Conservation (phyloP, 2,888 invertebrate genomes). For the Pristionchus fissidentatus region DNA sequence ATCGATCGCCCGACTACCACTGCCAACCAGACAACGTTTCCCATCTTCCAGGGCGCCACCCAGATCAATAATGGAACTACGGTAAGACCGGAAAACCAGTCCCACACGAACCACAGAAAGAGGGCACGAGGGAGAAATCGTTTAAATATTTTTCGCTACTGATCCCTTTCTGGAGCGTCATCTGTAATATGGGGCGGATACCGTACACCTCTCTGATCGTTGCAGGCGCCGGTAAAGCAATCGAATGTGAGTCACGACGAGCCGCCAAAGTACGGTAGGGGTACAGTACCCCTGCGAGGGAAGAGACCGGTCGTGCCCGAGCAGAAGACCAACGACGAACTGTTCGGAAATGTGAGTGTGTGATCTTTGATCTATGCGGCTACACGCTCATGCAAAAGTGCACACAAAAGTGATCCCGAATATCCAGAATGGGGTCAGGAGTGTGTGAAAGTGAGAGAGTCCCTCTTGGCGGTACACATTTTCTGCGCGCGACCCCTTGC, state of each 20-base stretch:
- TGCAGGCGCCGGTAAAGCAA: neutral
- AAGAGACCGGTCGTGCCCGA: neutral
- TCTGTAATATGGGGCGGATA: no score
- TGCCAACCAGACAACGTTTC: constrained; percentile 1
- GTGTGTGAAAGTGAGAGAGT: no score
- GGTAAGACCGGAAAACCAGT: no score
- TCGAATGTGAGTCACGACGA: constrained; percentile 4
- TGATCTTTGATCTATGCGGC: constrained; percentile 16
- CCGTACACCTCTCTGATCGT: no score
- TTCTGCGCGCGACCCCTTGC: no score
- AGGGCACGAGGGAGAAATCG: no score
- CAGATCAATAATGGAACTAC: neutral
- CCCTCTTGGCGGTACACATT: no score
- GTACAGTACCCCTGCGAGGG: constrained; percentile 6
- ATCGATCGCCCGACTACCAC: neutral
- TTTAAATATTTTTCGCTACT: no score
- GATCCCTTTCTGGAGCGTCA: no score
- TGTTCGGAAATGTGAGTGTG: constrained; percentile 34
- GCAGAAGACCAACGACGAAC: constrained; percentile 34
- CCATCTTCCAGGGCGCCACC: constrained; percentile 34
- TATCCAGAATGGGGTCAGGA: no score
- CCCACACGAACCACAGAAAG: no score
- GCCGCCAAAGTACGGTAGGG: neutral
- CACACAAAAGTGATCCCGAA: no score
- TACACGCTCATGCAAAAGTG: neutral